A percentile compares a stretch with the other conserved stretches of the same genome.
Conservation (phyloP, 2,113 vertebrate species). For the Leuciscus idus region DNA sequence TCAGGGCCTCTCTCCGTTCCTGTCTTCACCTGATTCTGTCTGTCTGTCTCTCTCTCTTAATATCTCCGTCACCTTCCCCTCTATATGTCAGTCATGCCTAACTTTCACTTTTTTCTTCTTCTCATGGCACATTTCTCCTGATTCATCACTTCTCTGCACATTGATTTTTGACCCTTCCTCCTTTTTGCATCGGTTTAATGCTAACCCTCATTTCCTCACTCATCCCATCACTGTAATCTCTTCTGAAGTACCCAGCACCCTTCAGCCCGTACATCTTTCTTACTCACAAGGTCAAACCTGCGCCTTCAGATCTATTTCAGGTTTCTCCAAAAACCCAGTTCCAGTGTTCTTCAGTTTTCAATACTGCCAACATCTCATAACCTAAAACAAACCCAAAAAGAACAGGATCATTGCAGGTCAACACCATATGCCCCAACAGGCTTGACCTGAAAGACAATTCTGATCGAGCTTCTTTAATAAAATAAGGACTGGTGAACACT, state of each 20-base stretch:
- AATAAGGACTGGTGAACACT: neutral
- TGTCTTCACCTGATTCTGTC: constrained; percentile 1
- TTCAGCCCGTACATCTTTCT: neutral
- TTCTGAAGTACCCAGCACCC: neutral
- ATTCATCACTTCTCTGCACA: neutral
- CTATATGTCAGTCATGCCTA: neutral
- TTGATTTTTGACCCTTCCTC: neutral
- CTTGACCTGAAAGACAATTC: neutral
- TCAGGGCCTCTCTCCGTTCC: neutral
- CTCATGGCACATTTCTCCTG: neutral
- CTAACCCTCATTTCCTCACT: constrained; percentile 10
- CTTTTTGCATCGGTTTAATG: neutral
- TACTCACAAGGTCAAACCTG: neutral
- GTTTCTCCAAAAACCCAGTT: neutral
- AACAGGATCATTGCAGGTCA: neutral
- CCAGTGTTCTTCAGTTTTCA: neutral
- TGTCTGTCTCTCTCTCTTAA: neutral
- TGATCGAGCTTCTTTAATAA: neutral
- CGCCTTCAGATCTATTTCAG: constrained; percentile 4
- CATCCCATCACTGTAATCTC: constrained; percentile 16
- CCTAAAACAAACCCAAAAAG: neutral
- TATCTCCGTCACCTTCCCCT: neutral
- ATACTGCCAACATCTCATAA: neutral
- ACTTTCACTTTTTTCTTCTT: neutral
- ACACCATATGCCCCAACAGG: neutral